phyloP scores from a whole-genome alignment of 1,140 invertebrate genomes.

The Acyrthosiphon pisum region DNA sequence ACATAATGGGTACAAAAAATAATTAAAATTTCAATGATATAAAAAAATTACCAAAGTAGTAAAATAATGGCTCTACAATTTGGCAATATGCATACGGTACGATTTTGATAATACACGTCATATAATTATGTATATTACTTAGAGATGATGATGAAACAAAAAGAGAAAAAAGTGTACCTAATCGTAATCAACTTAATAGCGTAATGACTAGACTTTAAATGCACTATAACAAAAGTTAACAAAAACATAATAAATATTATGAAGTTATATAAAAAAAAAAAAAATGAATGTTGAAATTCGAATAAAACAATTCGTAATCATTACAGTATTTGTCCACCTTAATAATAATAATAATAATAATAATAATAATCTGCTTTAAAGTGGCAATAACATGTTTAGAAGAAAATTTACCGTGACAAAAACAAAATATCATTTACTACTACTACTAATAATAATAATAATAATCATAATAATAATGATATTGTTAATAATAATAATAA shows the following conservation, averaged over 20 bases:
- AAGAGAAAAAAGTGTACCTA: slow-evolving; percentile 44
- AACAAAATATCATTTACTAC: slow-evolving; percentile 43
- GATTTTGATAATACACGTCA: background rate
- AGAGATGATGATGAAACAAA: slow-evolving; percentile 31
- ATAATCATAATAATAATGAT: slow-evolving; percentile 43
- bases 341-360: slow-evolving; percentile 35
- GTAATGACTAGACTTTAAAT: slow-evolving; percentile 57
- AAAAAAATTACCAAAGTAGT: background rate
- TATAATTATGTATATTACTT: background rate
- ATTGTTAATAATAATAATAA: slow-evolving; percentile 13
- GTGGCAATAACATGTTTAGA: slow-evolving; percentile 55
- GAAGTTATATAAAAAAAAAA: slow-evolving; percentile 36
- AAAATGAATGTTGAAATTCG: slow-evolving; percentile 34
- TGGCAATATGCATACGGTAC: background rate
- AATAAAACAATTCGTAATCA: slow-evolving; percentile 47
- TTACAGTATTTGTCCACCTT: slow-evolving; percentile 46
- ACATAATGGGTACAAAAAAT: slow-evolving; percentile 13
- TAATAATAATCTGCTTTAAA: slow-evolving; percentile 50
- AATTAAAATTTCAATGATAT: slow-evolving; percentile 30
- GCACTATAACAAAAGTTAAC: slow-evolving; percentile 52
- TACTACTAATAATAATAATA: slow-evolving; percentile 45
- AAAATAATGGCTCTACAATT: background rate
- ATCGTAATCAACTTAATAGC: slow-evolving; percentile 50
- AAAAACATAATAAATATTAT: slow-evolving; percentile 53
- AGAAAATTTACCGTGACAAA: slow-evolving; percentile 51